Conservation (phyloP, 2,797 vertebrate genomes). For the Lepus townsendii region DNA sequence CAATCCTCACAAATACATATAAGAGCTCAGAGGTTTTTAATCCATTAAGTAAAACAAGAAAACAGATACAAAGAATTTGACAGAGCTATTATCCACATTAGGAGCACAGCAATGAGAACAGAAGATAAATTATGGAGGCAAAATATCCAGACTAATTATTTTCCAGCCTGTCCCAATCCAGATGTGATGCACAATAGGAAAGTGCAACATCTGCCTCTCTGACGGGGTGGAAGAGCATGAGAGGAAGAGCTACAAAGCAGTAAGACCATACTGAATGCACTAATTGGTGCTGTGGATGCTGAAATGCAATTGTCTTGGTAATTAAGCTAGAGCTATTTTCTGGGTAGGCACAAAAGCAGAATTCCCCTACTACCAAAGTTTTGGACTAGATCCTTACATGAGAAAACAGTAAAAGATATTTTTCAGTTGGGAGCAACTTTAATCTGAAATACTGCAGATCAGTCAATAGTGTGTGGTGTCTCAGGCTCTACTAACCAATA, state of each 20-base stretch:
- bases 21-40: not conserved
- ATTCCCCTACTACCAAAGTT: not conserved
- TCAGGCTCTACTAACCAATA: not conserved
- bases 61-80: slow-evolving; percentile 46
- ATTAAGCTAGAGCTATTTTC: slow-evolving; percentile 48
- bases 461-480: not conserved
- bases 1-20: slow-evolving; percentile 37
- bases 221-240: not conserved
- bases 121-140: not conserved
- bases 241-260: not conserved
- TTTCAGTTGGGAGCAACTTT: slow-evolving; percentile 5
- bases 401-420: not conserved
- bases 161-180: not conserved
- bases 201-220: slow-evolving; percentile 59
- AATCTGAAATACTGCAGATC: not conserved
- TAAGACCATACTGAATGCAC: not conserved
- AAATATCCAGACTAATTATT: slow-evolving; percentile 40
- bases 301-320: slow-evolving; percentile 37
- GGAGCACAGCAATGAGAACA: not conserved
- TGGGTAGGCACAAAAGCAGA: slow-evolving; percentile 23
- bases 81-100: slow-evolving; percentile 48
- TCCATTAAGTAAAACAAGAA: slow-evolving; percentile 9
- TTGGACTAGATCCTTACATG: not conserved
- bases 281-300: slow-evolving; percentile 9
- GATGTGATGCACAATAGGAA: slow-evolving; percentile 6